Conservation (phyloP, 2,113 vertebrate species). For the Saimiri boliviensis region DNA sequence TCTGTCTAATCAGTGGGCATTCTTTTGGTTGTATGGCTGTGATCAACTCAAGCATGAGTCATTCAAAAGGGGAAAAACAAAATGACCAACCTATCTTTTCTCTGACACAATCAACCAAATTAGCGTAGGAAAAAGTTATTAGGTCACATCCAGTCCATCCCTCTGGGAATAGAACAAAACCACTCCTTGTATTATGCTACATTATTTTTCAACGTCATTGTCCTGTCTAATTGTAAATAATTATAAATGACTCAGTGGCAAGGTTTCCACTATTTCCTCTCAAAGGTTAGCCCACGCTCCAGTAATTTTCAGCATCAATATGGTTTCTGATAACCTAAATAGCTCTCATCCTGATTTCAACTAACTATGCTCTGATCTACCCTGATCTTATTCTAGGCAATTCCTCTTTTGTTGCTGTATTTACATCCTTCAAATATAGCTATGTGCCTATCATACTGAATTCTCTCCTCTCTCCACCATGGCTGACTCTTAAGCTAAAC, state of each 20-base stretch:
- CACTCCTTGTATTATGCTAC: constrained; percentile 68
- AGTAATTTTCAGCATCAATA: constrained; percentile 59
- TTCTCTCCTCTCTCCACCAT: neutral
- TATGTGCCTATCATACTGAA: neutral
- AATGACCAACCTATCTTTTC: constrained; percentile 52
- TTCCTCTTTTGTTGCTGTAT: constrained; percentile 18
- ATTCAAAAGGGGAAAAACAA: constrained; percentile 51
- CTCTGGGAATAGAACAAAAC: constrained; percentile 60
- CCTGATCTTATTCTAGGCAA: neutral
- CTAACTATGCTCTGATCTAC: constrained; percentile 25
- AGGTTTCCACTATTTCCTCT: constrained; percentile 66
- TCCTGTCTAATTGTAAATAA: constrained; percentile 67
- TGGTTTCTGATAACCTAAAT: constrained; percentile 53
- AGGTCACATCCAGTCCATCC: constrained; percentile 69
- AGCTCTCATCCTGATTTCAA: constrained; percentile 20
- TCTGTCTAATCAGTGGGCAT: constrained; percentile 30
- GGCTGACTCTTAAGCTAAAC: constrained; percentile 6
- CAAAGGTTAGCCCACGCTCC: constrained; percentile 41
- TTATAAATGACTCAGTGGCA: constrained; percentile 65
- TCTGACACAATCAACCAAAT: constrained; percentile 67
- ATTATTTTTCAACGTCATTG: constrained; percentile 70
- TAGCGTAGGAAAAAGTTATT: constrained; percentile 71
- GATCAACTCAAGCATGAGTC: constrained; percentile 54
- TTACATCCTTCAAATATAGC: constrained; percentile 30
- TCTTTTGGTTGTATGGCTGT: constrained; percentile 19